Conservation (phyloP, 1,140 invertebrate genomes). For the Drosophila dunni region DNA sequence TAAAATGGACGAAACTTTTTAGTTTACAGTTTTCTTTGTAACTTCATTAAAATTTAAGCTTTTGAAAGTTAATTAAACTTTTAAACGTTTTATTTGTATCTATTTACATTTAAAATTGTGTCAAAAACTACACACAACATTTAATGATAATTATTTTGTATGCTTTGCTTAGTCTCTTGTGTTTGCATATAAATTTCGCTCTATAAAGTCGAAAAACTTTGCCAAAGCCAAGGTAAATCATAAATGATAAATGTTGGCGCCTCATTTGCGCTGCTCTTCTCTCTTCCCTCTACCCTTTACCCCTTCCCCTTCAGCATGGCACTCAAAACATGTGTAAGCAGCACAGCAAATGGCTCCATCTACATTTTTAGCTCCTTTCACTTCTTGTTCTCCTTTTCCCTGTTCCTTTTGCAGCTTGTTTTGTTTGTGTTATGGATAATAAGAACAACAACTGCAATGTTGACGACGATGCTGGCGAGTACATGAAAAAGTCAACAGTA, state of each 20-base stretch:
- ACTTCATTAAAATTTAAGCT: slow-evolving; percentile 1
- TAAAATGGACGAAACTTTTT: too few species aligned
- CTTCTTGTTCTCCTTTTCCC: slow-evolving; percentile 39
- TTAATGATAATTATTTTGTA: not conserved
- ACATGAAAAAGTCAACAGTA: slow-evolving; percentile 79
- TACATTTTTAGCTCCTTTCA: slow-evolving; percentile 40
- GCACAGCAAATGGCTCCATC: slow-evolving; percentile 55
- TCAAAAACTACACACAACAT: not conserved
- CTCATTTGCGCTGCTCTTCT: slow-evolving; percentile 22
- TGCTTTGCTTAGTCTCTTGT: not conserved
- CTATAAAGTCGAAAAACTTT: slow-evolving; percentile 1
- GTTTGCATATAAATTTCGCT: slow-evolving; percentile 5
- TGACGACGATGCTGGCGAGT: slow-evolving; percentile 43
- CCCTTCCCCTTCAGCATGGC: not conserved
- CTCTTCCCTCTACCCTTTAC: too few species aligned
- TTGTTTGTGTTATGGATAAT: slow-evolving; percentile 73
- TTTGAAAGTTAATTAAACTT: not conserved
- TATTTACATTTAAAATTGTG: not conserved
- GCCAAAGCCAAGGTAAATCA: slow-evolving; percentile 60
- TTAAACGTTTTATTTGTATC: not conserved
- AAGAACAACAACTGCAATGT: slow-evolving; percentile 54
- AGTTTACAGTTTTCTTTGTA: too few species aligned
- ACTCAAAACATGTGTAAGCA: slow-evolving; percentile 72
- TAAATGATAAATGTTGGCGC: slow-evolving; percentile 62
- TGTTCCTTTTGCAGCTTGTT: slow-evolving; percentile 37